Base-by-base conservation (phyloP, 2,888 invertebrate genomes). In the Leptopilina drosophilae region DNA sequence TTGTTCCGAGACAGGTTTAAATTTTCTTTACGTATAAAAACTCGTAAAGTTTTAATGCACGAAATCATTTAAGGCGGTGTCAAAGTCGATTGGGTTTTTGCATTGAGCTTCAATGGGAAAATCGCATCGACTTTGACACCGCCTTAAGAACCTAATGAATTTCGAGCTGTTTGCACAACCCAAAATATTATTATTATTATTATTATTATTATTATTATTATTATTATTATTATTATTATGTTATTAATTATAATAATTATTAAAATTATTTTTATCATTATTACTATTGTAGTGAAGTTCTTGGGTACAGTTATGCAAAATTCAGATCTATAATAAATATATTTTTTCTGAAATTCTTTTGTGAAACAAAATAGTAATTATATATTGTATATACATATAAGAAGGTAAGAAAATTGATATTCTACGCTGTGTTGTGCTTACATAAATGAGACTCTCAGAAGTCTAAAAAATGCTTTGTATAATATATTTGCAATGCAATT, bases 311-410 rank as follows among this genome's bases (percentile, higher is more conserved):
- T 67, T 67, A 67, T 67, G 49, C 20, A 67, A 15, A 67, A 20
- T 67, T 67, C 67, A 67, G 67, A 67, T 49, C 20, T 12, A 67
- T 49, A 67, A 67, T 67, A 49, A 49, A 67, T 67, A 67, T 46
- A 67, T 67, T 67, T 67, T 67, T 67, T 49, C 46, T 67, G 67
- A 42, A 49, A 67, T 67, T 67, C 49, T 5, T 49, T 67, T 49
- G 49, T 67, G 46, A 67, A 67, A 12, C 42, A 20, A 49, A 67
- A 67, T 46, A 46, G 40, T 65, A 65, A 67, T 46, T 67, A 49
- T 20, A 42, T 42, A 42, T 42, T 42, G 42, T 42, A 42, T 15
- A 20, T 67, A 42, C 42, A 67, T 7, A 67, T 67, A 67, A 67
- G 46, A 67, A 42, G 46, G 49, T 20, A 49, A 46, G 20, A 67